These are phyloP conservation scores for Capricornis sumatraensis DNA, from an alignment of 2,113 vertebrate species.

Conservation along the genomic window DNA sequence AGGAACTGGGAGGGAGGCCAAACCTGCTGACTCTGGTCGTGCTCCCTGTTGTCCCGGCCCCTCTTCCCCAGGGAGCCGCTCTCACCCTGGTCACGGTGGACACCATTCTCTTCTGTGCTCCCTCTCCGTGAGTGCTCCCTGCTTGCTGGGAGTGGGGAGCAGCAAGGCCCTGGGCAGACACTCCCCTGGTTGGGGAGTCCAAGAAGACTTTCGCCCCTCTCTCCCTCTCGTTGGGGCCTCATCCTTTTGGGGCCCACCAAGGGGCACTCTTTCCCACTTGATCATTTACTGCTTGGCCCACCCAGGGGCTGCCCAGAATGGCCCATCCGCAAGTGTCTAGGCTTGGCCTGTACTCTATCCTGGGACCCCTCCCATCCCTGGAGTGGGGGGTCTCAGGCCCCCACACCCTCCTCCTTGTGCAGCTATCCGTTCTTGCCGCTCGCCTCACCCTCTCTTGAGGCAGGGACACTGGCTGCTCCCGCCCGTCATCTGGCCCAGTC, in stretches of 20 bases:
- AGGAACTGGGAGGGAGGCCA: not conserved
- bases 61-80: not conserved
- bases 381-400: not conserved
- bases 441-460: not conserved
- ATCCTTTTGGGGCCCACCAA: not conserved
- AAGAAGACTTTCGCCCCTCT: fast-evolving
- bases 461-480: not conserved
- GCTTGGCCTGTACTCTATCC: not conserved
- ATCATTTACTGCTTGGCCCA: not conserved
- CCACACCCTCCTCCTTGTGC: not conserved
- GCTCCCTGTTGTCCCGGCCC: not conserved
- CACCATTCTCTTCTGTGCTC: not conserved
- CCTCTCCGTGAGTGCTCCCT: not conserved
- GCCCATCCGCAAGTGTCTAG: not conserved
- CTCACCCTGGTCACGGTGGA: not conserved
- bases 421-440: not conserved
- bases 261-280: not conserved
- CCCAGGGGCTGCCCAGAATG: not conserved
- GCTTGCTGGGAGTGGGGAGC: not conserved
- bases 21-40: not conserved
- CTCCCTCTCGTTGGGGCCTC: not conserved
- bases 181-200: not conserved
- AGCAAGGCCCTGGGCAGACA: not conserved
- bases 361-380: not conserved
- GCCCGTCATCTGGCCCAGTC: not conserved